These are phyloP conservation scores for Proisotoma minuta DNA, from an alignment of 2,888 invertebrate genomes.

Conservation along the genomic window DNA sequence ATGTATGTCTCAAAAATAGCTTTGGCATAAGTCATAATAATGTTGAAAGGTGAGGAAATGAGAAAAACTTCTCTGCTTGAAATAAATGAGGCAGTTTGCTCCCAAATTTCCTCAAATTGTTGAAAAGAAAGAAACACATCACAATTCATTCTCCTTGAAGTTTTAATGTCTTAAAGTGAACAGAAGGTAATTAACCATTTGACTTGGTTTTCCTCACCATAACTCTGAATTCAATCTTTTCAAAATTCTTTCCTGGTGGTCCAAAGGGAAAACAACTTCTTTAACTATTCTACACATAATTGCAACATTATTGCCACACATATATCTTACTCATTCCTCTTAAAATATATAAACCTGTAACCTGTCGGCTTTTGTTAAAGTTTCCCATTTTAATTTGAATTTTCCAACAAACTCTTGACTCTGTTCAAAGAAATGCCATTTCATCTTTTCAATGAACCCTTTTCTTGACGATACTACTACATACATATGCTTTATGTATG, in stretches of 20 bases:
- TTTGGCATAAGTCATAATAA: too few relatives aligned
- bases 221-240: not conserved
- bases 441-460: too few relatives aligned
- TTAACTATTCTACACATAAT: constrained; percentile 12
- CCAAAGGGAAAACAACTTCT: constrained; percentile 5
- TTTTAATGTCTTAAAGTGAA: not conserved
- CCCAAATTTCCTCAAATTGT: not conserved
- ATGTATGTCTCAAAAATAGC: too few relatives aligned
- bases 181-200: constrained; percentile 5
- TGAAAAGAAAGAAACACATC: not conserved
- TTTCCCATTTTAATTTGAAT: not conserved
- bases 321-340: not conserved
- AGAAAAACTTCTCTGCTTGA: too few relatives aligned
- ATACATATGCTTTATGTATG: too few relatives aligned
- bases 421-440: too few relatives aligned
- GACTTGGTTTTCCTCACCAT: constrained; percentile 1
- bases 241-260: constrained; percentile 9
- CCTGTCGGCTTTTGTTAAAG: constrained; percentile 1
- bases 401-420: not conserved
- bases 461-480: too few relatives aligned
- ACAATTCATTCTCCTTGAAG: not conserved
- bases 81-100: too few relatives aligned
- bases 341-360: too few relatives aligned
- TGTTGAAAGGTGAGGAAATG: too few relatives aligned
- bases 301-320: constrained; percentile 10